Evolutionary conservation across 2,888 invertebrate species (phyloP).

Genomic region (Xiphydria camelus): DNA sequence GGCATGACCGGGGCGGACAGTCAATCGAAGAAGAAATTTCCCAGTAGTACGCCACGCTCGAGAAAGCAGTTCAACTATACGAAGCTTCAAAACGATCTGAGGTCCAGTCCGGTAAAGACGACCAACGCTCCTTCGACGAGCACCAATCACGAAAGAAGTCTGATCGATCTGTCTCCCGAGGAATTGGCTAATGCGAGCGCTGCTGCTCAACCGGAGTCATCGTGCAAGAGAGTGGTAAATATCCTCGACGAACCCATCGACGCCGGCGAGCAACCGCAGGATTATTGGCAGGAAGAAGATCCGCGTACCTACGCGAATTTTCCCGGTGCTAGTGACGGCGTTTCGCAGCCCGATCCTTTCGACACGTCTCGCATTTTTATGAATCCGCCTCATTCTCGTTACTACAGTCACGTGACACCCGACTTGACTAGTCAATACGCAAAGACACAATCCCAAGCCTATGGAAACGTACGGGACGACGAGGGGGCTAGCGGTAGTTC

Average conservation of each 20-base stretch:
- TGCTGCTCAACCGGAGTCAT: constrained; percentile 22
- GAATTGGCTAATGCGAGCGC: constrained; percentile 49
- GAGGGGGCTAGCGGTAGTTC: constrained; percentile 15
- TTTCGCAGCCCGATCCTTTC: constrained; percentile 65
- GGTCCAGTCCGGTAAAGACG: constrained; percentile 50
- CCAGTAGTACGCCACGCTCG: constrained; percentile 49
- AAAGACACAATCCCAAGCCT: constrained; percentile 35
- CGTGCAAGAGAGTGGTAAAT: constrained; percentile 47
- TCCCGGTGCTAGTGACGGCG: constrained; percentile 30
- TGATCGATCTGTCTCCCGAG: constrained; percentile 76
- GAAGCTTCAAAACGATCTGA: constrained; percentile 75
- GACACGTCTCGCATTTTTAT: constrained; percentile 64
- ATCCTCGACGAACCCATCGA: constrained; percentile 54
- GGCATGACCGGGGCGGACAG: constrained; percentile 56
- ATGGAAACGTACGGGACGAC: constrained; percentile 43
- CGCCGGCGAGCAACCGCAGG: constrained; percentile 26
- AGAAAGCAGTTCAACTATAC: constrained; percentile 80
- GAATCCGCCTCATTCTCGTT: constrained; percentile 49
- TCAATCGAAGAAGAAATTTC: constrained; percentile 58
- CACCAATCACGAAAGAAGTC: constrained; percentile 65
- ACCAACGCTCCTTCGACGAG: constrained; percentile 57
- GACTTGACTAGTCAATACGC: constrained; percentile 39
- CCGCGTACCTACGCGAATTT: constrained; percentile 50
- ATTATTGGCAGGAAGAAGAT: constrained; percentile 42
- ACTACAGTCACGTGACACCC: constrained; percentile 57